A percentile compares a stretch with the other conserved stretches of the same genome.
Conservation (phyloP, 2,113 vertebrate species). For the Myrmecophaga tridactyla region DNA sequence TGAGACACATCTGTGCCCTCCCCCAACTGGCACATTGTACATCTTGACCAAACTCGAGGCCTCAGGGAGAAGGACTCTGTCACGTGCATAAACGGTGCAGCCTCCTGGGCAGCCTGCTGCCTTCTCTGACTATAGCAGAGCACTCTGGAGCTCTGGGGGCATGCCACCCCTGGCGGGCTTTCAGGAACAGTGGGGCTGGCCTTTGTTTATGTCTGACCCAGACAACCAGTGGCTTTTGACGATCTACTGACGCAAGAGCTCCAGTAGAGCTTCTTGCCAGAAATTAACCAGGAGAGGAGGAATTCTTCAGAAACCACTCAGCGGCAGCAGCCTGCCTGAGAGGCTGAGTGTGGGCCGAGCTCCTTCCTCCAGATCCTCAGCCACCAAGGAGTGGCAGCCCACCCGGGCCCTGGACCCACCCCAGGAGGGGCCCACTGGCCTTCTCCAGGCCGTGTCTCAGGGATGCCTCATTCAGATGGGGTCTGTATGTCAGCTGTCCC, state of each 20-base stretch:
- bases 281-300: conserved; percentile 80
- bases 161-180: conserved; percentile 74
- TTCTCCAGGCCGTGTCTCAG: too few species aligned
- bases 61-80: not conserved
- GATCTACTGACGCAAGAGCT: conserved; percentile 83
- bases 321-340: not conserved
- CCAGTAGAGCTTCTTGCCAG: conserved; percentile 77
- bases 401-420: not conserved
- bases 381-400: not conserved
- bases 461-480: too few species aligned
- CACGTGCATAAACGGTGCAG: not conserved
- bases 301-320: conserved; percentile 76
- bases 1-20: not conserved
- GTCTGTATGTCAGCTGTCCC: not conserved
- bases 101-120: not conserved
- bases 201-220: conserved; percentile 78
- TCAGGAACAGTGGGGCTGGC: conserved; percentile 65
- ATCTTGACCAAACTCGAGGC: accelerated
- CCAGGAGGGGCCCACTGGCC: not conserved
- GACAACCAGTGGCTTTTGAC: conserved; percentile 80
- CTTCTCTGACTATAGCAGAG: not conserved
- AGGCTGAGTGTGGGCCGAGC: conserved; percentile 60
- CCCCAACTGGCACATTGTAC: accelerated
- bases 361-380: not conserved
- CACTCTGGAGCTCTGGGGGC: conserved; percentile 36